Base-by-base conservation (phyloP, 2,888 invertebrate genomes). In the Phyto melanocephala region DNA sequence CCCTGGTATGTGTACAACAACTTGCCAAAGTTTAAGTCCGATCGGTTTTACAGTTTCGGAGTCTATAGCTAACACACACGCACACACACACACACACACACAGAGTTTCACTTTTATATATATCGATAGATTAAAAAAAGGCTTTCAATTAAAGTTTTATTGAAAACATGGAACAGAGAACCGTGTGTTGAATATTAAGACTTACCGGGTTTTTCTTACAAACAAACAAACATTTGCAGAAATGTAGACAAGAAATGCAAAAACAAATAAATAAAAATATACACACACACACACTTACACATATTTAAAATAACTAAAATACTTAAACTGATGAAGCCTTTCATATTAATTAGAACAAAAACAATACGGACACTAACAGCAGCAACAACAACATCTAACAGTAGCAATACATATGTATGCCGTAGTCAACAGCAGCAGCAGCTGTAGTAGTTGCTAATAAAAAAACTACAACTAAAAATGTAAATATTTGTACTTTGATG, bases 301-400 rank as follows among this genome's bases (percentile, higher is more conserved):
- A 37, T 50, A 40, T 20, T 28, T 7, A 40, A 52, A 60, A 60
- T 11, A 58, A 56, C 62, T 74, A 47, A 71, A 81, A 24, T 71
- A 67, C 52, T 76, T 76, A 81, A 71, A 76, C 71, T 81, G 71
- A 76, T 71, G 76, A 76, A 81, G 81, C 81, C 81, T 71, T 81
- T 81, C 76, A 76, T 81, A 81, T 78, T 78, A 74, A 78, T 81
- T 81, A 81, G 74, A 81, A 78, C 74, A 81, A 70, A 68, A 74
- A 76, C 70, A 70, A 63, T 65, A 52, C 35, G 15, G 35, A 42
- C 40, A 50, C 33, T 11, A 42, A 42, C 4, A 70, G 28, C 22
- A 71, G 24, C 24, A 71, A 56, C 8, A 70, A 33, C 35, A 35
- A 24, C 5, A 42, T 17, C n/a, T 35, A 71, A 58, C 65, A 56